Conservation (phyloP, 2,113 vertebrate genomes). For the Anhinga rufa region DNA sequence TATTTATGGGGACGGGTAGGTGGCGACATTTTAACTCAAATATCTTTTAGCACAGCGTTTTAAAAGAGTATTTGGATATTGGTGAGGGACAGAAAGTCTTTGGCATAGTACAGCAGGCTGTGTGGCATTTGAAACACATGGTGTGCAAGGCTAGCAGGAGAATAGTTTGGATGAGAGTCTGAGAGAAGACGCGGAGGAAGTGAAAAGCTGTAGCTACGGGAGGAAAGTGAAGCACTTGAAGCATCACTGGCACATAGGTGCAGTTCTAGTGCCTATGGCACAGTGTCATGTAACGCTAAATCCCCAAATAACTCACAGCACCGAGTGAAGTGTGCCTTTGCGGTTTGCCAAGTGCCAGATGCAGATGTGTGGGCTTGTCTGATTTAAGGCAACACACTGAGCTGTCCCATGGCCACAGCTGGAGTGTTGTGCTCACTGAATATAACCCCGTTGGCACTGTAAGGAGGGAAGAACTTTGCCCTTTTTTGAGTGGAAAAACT, state of each 20-base stretch:
- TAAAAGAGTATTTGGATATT: neutral
- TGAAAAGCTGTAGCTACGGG: neutral
- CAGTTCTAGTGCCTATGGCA: neutral
- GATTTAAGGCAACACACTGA: neutral
- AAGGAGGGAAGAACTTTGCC: neutral
- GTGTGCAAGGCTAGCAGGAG: constrained; percentile 6
- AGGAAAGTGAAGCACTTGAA: neutral
- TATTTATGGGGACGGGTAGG: constrained; percentile 53
- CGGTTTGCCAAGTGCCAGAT: neutral
- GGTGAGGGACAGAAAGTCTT: constrained; percentile 5
- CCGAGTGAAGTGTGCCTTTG: neutral
- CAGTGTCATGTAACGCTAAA: neutral
- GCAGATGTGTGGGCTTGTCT: neutral
- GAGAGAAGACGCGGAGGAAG: neutral
- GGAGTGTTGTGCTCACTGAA: neutral
- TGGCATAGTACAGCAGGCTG: constrained; percentile 14
- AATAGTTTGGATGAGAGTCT: neutral
- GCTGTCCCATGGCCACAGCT: neutral
- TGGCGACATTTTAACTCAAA: constrained; percentile 23
- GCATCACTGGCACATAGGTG: neutral
- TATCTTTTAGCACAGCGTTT: neutral
- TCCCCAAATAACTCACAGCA: neutral
- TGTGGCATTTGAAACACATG: constrained; percentile 45
- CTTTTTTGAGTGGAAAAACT: neutral
- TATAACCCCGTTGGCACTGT: neutral